Evolutionary conservation across 2,888 invertebrate species (phyloP).

Genomic region (Aethes cnicana): DNA sequence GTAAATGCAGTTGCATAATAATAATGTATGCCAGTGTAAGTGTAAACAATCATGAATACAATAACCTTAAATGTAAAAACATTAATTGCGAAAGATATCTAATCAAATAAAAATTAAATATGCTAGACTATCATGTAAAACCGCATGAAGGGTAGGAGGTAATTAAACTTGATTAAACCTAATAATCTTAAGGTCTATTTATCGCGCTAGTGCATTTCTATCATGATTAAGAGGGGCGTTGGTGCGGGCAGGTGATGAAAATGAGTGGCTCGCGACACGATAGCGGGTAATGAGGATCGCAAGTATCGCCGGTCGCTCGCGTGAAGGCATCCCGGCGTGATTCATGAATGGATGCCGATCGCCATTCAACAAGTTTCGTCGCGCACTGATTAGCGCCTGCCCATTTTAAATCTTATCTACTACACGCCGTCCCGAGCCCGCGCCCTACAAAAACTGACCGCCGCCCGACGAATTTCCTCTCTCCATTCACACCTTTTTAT

Average conservation of each 20-base stretch:
- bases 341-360: slow-evolving; percentile 67
- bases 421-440: slow-evolving; percentile 53
- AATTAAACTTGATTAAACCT: too few species aligned
- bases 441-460: slow-evolving; percentile 65
- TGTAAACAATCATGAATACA: too few species aligned
- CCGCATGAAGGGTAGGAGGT: too few species aligned
- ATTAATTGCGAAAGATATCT: too few species aligned
- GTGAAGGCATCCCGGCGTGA: slow-evolving; percentile 71
- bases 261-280: slow-evolving; percentile 37
- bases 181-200: too few species aligned
- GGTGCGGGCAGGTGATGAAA: slow-evolving; percentile 50
- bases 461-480: slow-evolving; percentile 62
- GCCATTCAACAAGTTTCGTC: slow-evolving; percentile 79
- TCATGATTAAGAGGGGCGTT: slow-evolving; percentile 37
- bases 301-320: slow-evolving; percentile 47
- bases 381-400: slow-evolving; percentile 75
- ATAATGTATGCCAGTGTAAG: too few species aligned
- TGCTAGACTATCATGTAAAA: too few species aligned
- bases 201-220: slow-evolving; percentile 12
- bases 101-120: too few species aligned
- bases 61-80: too few species aligned
- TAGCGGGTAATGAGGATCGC: slow-evolving; percentile 46
- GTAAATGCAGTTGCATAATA: too few species aligned
- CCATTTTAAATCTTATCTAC: slow-evolving; percentile 77
- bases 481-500: slow-evolving; percentile 81